A percentile compares a stretch with the other conserved stretches of the same genome.
Evolutionary conservation across 2,797 vertebrate species (phyloP).

Genomic region (Rhynchonycteris naso): DNA sequence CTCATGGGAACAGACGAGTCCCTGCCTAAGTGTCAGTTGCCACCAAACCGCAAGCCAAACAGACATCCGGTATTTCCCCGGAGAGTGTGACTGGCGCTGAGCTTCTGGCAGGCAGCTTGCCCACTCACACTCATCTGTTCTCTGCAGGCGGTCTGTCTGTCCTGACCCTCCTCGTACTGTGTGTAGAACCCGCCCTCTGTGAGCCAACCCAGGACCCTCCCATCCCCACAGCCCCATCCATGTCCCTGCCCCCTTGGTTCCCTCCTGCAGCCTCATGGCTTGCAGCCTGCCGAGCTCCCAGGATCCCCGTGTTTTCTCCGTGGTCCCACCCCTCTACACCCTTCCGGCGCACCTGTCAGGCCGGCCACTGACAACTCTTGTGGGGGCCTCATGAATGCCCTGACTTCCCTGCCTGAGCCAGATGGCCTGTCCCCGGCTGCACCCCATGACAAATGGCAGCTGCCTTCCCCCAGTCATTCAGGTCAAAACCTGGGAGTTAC

Average conservation of each 20-base stretch:
- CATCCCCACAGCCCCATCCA: rapidly evolving
- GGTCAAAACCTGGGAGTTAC: background rate
- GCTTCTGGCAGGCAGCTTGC: rapidly evolving
- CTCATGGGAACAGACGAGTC: rapidly evolving
- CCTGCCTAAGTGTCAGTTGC: rapidly evolving
- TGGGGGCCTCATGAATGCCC: rapidly evolving
- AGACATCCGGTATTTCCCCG: background rate
- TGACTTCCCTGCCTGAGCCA: rapidly evolving
- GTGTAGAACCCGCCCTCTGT: rapidly evolving
- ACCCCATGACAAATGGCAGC: rapidly evolving
- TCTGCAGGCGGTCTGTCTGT: rapidly evolving
- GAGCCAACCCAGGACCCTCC: background rate
- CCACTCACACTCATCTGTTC: rapidly evolving
- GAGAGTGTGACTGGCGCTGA: rapidly evolving
- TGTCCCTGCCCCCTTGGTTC: rapidly evolving
- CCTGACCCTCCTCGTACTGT: rapidly evolving
- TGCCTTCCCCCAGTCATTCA: rapidly evolving
- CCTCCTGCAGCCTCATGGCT: background rate
- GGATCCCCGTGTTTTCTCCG: background rate
- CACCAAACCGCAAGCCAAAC: background rate
- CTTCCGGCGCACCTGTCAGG: background rate
- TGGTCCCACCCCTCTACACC: background rate
- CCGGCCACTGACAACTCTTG: rapidly evolving
- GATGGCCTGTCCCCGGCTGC: background rate
- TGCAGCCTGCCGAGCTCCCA: rapidly evolving